phyloP scores from a whole-genome alignment of 2,888 invertebrate genomes.

The Sicus ferrugineus region DNA sequence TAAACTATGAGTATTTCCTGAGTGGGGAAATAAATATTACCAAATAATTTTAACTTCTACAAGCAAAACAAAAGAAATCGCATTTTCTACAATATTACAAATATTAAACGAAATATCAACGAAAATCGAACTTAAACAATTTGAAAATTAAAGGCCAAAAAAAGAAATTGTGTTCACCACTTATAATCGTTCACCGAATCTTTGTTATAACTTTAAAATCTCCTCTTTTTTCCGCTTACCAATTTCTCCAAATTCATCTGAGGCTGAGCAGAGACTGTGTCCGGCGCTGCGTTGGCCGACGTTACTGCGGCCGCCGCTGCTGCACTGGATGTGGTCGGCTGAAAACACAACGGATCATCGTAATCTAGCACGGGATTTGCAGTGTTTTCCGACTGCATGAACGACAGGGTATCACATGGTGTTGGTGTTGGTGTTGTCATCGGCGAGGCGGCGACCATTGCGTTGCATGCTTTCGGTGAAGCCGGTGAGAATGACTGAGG shows the following conservation, averaged over 20 bases:
- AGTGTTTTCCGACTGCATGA: background rate
- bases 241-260: conserved; percentile 4
- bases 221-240: conserved; percentile 8
- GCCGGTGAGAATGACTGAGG: background rate
- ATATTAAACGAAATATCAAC: too few species aligned
- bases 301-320: conserved; percentile 1
- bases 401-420: background rate
- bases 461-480: background rate
- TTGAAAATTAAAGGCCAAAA: too few species aligned
- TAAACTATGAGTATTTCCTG: too few species aligned
- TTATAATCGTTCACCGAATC: too few species aligned
- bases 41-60: too few species aligned
- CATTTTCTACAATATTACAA: too few species aligned
- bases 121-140: too few species aligned
- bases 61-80: too few species aligned
- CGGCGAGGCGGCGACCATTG: too few species aligned
- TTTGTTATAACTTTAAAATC: background rate
- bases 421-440: background rate
- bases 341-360: conserved; percentile 6
- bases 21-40: too few species aligned
- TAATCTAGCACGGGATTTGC: background rate
- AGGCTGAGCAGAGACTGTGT: background rate
- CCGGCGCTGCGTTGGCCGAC: background rate
- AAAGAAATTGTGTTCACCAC: too few species aligned
- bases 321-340: conserved; percentile 27